These are phyloP conservation scores for Monochamus alternatus DNA, from an alignment of 2,888 invertebrate genomes.

Conservation along the genomic window DNA sequence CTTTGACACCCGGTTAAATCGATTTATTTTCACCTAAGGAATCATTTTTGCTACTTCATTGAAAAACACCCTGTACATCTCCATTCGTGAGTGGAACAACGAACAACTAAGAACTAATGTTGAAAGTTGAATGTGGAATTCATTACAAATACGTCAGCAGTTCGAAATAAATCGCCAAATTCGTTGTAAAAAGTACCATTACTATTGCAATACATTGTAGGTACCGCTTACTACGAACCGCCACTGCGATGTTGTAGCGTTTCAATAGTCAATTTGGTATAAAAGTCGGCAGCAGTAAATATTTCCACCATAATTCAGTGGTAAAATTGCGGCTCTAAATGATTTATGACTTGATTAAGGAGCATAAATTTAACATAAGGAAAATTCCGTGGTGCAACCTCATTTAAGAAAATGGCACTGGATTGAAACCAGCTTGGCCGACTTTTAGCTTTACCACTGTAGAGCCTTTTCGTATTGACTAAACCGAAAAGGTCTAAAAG, in stretches of 20 bases:
- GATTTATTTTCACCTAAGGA: too few species aligned
- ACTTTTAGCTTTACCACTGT: not conserved
- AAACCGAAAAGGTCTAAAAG: conserved; percentile 48
- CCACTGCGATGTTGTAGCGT: not conserved
- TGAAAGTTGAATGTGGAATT: too few species aligned
- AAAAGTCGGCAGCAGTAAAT: not conserved
- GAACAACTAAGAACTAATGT: too few species aligned
- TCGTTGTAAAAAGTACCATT: too few species aligned
- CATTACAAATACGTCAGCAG: too few species aligned
- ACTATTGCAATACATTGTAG: too few species aligned
- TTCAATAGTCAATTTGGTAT: not conserved
- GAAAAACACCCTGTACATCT: too few species aligned
- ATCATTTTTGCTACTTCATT: too few species aligned
- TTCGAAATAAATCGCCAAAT: too few species aligned
- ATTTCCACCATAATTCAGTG: not conserved
- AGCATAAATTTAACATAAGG: not conserved
- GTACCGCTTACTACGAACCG: too few species aligned
- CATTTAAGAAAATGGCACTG: conserved; percentile 7
- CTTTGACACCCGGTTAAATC: too few species aligned
- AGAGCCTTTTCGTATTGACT: conserved; percentile 46
- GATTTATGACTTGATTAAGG: conserved; percentile 9
- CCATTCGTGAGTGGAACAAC: too few species aligned
- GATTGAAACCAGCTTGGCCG: conserved; percentile 9
- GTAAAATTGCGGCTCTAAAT: not conserved
- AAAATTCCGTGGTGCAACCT: conserved; percentile 15